These are phyloP conservation scores for Drosophila cyrtoloma DNA, from an alignment of 2,888 invertebrate species.

Conservation along the genomic window DNA sequence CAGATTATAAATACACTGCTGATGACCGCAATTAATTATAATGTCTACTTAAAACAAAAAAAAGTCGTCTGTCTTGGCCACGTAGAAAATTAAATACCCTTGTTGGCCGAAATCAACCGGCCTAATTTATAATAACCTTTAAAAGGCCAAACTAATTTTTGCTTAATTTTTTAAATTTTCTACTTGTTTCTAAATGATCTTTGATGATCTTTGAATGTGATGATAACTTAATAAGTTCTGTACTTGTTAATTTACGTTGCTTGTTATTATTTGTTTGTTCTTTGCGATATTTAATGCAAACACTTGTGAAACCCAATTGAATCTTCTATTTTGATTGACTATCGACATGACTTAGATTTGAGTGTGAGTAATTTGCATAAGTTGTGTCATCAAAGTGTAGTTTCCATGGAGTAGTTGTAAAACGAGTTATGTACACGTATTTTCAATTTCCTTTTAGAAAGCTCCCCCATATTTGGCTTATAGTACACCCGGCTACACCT, in stretches of 20 bases:
- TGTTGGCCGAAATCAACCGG: background rate
- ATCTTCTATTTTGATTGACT: background rate
- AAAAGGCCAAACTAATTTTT: background rate
- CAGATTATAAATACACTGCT: background rate
- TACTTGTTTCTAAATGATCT: background rate
- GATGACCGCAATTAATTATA: background rate
- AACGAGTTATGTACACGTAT: background rate
- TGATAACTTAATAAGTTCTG: background rate
- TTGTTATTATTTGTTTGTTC: background rate
- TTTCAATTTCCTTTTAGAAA: constrained; percentile 8
- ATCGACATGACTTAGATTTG: background rate
- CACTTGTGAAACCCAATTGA: background rate
- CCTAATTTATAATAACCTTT: background rate
- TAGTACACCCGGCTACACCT: constrained; percentile 5
- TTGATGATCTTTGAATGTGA: background rate
- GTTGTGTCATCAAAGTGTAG: background rate
- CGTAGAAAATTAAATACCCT: background rate
- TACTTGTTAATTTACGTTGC: background rate
- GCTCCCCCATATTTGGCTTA: background rate
- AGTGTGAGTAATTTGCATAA: background rate
- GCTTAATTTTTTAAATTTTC: background rate
- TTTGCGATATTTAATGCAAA: background rate
- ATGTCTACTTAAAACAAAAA: background rate
- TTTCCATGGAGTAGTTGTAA: background rate
- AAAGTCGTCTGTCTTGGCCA: background rate